These are phyloP conservation scores for Natrix natrix DNA, from an alignment of 2,797 vertebrate species.

Conservation along the genomic window DNA sequence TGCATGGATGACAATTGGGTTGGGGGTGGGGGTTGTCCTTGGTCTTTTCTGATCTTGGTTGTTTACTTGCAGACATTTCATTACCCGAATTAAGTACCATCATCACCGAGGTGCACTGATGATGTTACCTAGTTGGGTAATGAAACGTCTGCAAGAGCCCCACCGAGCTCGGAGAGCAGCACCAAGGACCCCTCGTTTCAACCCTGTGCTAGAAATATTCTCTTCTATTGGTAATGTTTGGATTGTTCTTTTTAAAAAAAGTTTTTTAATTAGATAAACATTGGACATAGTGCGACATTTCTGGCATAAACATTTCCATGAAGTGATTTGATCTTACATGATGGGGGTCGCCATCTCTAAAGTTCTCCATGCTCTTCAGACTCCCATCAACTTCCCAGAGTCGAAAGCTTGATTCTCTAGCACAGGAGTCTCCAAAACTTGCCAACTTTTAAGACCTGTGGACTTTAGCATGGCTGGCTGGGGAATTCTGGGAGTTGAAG, in stretches of 20 bases:
- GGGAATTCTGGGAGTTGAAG: background rate
- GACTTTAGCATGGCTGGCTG: background rate
- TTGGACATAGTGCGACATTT: no score
- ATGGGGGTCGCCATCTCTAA: background rate
- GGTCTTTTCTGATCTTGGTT: background rate
- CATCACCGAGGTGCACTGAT: background rate
- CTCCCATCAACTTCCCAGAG: background rate
- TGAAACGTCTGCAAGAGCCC: background rate
- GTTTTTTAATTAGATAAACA: no score
- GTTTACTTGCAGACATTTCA: background rate
- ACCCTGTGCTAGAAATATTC: background rate
- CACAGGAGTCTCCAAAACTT: background rate
- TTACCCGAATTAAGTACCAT: background rate
- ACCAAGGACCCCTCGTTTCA: background rate
- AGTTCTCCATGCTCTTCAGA: background rate
- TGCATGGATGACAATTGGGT: background rate
- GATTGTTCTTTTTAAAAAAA: background rate
- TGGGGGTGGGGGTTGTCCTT: background rate
- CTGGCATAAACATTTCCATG: no score
- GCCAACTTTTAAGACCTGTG: background rate
- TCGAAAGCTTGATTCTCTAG: background rate
- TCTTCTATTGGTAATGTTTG: background rate
- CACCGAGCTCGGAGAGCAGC: background rate
- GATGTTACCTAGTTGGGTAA: background rate
- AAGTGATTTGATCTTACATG: no score